Evolutionary conservation across 2,888 invertebrate species (phyloP).

Genomic region (Sipunculus nudus): DNA sequence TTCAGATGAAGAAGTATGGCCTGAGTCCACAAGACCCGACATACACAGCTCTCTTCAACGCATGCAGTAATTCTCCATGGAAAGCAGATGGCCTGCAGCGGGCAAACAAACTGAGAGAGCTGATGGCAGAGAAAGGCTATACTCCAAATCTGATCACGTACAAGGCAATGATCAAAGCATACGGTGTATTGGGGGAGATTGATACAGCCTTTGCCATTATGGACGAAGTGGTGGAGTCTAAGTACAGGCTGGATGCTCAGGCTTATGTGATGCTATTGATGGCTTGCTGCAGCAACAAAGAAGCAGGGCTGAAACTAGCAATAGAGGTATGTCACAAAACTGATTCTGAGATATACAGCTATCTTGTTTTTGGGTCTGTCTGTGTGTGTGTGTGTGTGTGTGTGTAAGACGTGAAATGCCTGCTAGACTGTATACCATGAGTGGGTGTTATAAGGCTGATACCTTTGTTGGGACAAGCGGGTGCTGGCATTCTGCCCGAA

Average conservation of each 20-base stretch:
- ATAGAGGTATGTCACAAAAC: constrained; percentile 70
- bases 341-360: no score
- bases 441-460: no score
- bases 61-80: constrained; percentile 82
- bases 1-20: constrained; percentile 79
- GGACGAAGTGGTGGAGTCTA: constrained; percentile 79
- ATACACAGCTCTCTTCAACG: constrained; percentile 87
- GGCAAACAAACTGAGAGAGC: constrained; percentile 74
- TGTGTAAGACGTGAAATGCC: no score
- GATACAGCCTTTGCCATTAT: constrained; percentile 81
- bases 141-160: constrained; percentile 77
- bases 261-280: constrained; percentile 84
- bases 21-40: constrained; percentile 77
- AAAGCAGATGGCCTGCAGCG: constrained; percentile 75
- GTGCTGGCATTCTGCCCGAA: no score
- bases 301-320: constrained; percentile 83
- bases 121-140: constrained; percentile 75
- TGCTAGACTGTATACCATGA: no score
- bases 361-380: not conserved
- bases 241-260: constrained; percentile 68
- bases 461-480: no score
- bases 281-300: constrained; percentile 82
- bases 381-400: not conserved
- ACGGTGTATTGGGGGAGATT: constrained; percentile 83
- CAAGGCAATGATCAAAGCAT: constrained; percentile 90